Percentiles rank a stretch among this genome's conserved stretches.
These are phyloP conservation scores for Tachuris rubrigastra DNA, from an alignment of 2,113 vertebrate genomes.

Conservation along the genomic window DNA sequence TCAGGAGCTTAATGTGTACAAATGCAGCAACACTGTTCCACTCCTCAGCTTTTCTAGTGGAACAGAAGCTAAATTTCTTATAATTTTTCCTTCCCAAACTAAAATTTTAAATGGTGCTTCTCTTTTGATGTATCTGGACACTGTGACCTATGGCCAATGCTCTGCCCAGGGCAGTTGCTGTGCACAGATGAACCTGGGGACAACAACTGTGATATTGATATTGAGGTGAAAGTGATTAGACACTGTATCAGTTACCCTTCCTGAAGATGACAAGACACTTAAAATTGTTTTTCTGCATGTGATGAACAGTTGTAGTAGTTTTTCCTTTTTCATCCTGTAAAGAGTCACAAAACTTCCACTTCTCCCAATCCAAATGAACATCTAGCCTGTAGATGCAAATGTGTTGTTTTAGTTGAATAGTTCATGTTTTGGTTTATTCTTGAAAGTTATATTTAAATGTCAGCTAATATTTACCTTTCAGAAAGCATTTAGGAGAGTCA, in stretches of 20 bases:
- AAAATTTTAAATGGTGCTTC: conserved; percentile 21
- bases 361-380: neutral
- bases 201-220: neutral
- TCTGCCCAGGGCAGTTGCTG: neutral
- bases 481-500: neutral
- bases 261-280: neutral
- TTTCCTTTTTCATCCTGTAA: neutral
- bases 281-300: neutral
- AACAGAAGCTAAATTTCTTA: neutral
- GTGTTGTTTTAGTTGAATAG: neutral
- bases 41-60: conserved; percentile 20
- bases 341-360: neutral
- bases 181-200: neutral
- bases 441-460: neutral
- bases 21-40: neutral
- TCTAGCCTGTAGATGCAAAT: neutral
- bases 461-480: neutral
- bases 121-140: neutral
- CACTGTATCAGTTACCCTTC: neutral
- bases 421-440: neutral
- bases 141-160: neutral
- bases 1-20: conserved; percentile 8
- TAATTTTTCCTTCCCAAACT: neutral
- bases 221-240: neutral
- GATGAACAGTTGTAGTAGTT: neutral